Evolutionary conservation across 2,888 invertebrate genomes (phyloP), one percentile per base, ranked within the genome.

Genomic region (Ceramica pisi): DNA sequence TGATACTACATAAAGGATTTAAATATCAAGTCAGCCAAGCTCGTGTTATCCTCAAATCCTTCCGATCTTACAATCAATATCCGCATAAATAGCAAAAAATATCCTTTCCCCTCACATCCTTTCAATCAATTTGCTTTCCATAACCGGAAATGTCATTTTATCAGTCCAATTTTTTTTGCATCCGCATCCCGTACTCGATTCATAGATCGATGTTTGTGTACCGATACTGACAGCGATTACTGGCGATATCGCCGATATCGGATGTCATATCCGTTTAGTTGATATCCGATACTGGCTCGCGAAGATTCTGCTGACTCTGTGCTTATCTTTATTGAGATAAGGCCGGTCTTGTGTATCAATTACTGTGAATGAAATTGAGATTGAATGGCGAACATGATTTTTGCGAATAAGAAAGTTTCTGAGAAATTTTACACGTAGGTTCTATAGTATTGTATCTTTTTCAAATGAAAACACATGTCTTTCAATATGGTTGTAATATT

Each of bases 261-360:
- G 72, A 82, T 89, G 71, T 87, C 89, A 86, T 90, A 90, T 92
- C 92, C 93, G 91, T 86, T 91, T 64, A 71, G 74, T 71, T 77
- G 88, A 82, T 81, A 89, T 84, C 81, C 70, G 85, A 88, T 88
- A 88, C 75, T 66, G 63, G 64, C 66, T 78, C 51, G 67, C 67
- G 71, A 62, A 65, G 73, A 68, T 78, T 78, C 74, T 75, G 75
- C 76, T 78, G 72, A 75, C 61, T 51, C 21, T 57, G 46, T 64
- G 12, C 62, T 46, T 75, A 69, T 62, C 70, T 51, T 75, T 19
- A 26, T 56, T 46, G 26, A 66, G 61, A 66, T 70, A 70, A 65
- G 21, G 48, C n/a, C 2, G 10, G 38, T 64, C 41, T 80, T 80
- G 64, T 65, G 55, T 68, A 46, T 75, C 35, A 74, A 61, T 81